A percentile compares a stretch with the other conserved stretches of the same genome.
Conservation (phyloP, 2,113 vertebrate species). For the Centropus bengalensis region DNA sequence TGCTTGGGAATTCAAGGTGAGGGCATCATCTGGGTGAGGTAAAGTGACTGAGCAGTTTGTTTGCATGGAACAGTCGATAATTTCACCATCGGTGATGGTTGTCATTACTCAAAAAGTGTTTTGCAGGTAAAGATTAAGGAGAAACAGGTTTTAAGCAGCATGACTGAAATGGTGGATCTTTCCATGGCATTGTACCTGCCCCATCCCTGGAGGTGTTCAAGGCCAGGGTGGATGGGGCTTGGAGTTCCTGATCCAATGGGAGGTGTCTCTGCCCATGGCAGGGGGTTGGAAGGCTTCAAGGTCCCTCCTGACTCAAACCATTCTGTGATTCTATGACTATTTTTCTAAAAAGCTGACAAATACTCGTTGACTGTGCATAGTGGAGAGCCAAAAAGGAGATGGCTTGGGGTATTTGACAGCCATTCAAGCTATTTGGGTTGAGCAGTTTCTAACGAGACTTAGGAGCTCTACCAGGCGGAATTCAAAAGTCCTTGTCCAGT, state of each 20-base stretch:
- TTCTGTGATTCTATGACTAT: background rate
- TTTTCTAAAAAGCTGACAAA: background rate
- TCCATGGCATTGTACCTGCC: background rate
- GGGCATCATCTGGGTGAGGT: background rate
- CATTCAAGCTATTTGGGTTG: background rate
- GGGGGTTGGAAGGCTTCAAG: too few relatives aligned
- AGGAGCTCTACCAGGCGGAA: background rate
- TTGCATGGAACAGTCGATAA: background rate
- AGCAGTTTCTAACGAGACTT: background rate
- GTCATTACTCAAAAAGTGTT: background rate
- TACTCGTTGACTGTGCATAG: background rate
- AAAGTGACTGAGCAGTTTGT: background rate
- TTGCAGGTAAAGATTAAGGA: background rate
- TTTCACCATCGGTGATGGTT: background rate
- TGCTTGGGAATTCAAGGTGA: background rate
- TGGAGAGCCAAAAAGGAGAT: background rate
- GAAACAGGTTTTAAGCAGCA: background rate
- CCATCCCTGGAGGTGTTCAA: too few relatives aligned
- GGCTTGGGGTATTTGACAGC: background rate
- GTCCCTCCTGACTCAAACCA: too few relatives aligned
- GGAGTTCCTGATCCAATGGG: too few relatives aligned
- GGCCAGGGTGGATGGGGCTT: too few relatives aligned
- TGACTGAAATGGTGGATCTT: background rate
- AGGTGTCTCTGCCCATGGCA: too few relatives aligned
- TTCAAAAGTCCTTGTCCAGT: background rate